Conservation (phyloP, 2,888 invertebrate species). For the Eumacrocentrus americanus region DNA sequence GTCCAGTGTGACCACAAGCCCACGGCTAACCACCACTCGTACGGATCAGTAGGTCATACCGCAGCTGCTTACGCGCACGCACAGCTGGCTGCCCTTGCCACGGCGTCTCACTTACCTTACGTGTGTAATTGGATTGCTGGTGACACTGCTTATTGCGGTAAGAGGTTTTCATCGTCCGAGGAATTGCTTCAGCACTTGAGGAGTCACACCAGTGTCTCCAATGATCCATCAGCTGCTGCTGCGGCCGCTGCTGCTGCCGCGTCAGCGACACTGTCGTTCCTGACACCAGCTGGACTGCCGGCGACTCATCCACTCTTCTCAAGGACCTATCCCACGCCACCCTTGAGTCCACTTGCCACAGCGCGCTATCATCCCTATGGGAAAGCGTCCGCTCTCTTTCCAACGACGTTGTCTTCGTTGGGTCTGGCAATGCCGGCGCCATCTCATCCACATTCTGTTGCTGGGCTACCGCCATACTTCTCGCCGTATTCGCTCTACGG, state of each 20-base stretch:
- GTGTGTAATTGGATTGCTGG: constrained; percentile 96
- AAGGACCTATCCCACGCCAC: constrained; percentile 79
- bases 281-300: constrained; percentile 66
- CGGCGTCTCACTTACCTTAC: constrained; percentile 71
- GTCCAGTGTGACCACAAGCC: constrained; percentile 86
- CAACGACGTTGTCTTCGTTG: constrained; percentile 70
- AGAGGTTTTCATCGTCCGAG: constrained; percentile 89
- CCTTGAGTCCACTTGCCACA: constrained; percentile 78
- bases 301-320: constrained; percentile 71
- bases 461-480: constrained; percentile 70
- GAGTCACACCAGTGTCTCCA: constrained; percentile 87
- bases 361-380: constrained; percentile 93
- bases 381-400: constrained; percentile 71
- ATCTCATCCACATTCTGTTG: constrained; percentile 69
- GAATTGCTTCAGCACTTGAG: constrained; percentile 92
- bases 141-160: constrained; percentile 89
- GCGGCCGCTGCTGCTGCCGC: constrained; percentile 66
- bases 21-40: constrained; percentile 68
- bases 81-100: constrained; percentile 46
- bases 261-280: constrained; percentile 40
- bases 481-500: constrained; percentile 87
- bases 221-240: too few relatives aligned
- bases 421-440: constrained; percentile 81
- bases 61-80: constrained; percentile 68
- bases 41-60: constrained; percentile 77